phyloP scores from a whole-genome alignment of 2,113 vertebrate species.

The Pavo muticus region DNA sequence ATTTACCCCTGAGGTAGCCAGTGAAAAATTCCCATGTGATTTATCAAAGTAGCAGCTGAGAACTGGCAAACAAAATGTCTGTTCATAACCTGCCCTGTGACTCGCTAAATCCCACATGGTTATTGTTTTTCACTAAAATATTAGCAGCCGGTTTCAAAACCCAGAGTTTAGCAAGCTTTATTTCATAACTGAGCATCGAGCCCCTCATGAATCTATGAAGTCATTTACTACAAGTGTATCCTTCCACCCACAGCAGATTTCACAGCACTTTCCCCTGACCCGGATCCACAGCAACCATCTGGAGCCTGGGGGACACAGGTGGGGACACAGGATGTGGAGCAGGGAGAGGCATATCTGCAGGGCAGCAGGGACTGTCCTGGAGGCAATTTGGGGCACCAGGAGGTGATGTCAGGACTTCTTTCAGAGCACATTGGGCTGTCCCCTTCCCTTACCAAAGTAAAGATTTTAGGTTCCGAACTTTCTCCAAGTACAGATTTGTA shows the following conservation, averaged over 20 bases:
- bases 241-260: neutral
- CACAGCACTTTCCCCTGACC: neutral
- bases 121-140: slow-evolving; percentile 41
- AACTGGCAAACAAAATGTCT: slow-evolving; percentile 1
- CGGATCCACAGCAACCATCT: neutral
- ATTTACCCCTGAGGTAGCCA: neutral
- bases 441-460: neutral
- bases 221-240: neutral
- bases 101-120: slow-evolving; percentile 30
- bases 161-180: slow-evolving; percentile 1
- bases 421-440: neutral
- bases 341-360: accelerated
- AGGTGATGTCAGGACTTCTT: neutral
- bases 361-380: neutral
- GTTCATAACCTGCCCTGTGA: slow-evolving; percentile 18
- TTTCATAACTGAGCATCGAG: slow-evolving; percentile 23
- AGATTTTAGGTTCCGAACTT: neutral
- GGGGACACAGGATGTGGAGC: neutral
- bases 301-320: neutral
- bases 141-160: slow-evolving; percentile 30
- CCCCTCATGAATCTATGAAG: neutral
- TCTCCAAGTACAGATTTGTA: neutral
- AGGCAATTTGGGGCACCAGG: neutral
- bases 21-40: slow-evolving; percentile 26
- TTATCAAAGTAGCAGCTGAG: slow-evolving; percentile 38